Evolutionary conservation across 2,888 invertebrate genomes (phyloP).

Genomic region (Phania funesta): DNA sequence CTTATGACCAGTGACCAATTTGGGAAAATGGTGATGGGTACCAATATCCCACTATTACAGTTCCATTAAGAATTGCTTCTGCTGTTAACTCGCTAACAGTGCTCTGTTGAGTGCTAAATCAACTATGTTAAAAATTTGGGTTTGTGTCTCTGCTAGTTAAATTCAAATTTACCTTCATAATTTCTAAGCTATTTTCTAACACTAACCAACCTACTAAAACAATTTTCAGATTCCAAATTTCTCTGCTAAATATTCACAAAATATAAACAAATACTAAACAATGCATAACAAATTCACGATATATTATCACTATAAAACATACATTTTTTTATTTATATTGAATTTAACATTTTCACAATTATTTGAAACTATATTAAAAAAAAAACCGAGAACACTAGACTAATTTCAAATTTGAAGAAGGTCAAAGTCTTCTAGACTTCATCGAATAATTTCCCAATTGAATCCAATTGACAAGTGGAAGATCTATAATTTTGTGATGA

Average conservation of each 20-base stretch:
- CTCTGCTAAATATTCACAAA: not conserved
- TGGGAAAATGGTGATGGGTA: too few species aligned
- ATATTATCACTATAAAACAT: not conserved
- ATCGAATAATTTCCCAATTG: constrained; percentile 34
- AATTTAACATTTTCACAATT: constrained; percentile 11
- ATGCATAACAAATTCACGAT: not conserved
- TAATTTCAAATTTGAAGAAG: constrained; percentile 12
- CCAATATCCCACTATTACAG: too few species aligned
- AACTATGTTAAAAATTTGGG: too few species aligned
- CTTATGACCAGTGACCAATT: too few species aligned
- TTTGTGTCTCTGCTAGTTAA: too few species aligned
- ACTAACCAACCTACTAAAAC: not conserved
- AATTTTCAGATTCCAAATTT: not conserved
- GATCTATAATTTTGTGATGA: not conserved
- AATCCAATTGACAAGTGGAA: constrained; percentile 24
- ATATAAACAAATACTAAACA: not conserved
- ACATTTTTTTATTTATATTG: not conserved
- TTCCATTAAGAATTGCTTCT: too few species aligned
- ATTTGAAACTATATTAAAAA: not conserved
- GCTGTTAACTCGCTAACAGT: too few species aligned
- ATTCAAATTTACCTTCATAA: too few species aligned
- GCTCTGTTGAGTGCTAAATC: too few species aligned
- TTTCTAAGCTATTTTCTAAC: not conserved
- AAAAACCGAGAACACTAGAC: not conserved
- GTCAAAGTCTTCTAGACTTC: not conserved